A percentile compares a stretch with the other conserved stretches of the same genome.
These are phyloP conservation scores for Dendrolimus punctatus DNA, from an alignment of 1,140 invertebrate species.

Conservation along the genomic window DNA sequence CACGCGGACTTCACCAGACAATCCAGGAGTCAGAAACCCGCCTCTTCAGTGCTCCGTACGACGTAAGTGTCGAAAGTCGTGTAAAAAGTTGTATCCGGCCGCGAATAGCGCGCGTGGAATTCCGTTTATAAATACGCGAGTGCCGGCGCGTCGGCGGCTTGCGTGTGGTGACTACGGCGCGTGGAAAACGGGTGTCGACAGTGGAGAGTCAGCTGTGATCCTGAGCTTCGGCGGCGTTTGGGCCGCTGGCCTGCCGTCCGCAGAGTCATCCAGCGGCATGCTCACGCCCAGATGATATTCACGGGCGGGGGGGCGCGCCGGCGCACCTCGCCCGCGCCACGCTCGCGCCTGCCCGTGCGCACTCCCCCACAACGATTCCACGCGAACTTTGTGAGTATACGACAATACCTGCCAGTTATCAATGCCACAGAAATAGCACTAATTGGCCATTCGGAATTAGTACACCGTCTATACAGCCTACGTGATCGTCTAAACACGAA, in stretches of 20 bases:
- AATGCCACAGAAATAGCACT: no score
- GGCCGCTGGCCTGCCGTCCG: constrained; percentile 5
- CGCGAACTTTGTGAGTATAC: constrained; percentile 44
- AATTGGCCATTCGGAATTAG: no score
- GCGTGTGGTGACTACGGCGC: constrained; percentile 10
- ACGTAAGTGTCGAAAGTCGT: constrained; percentile 69
- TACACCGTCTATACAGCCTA: no score
- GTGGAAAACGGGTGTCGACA: constrained; percentile 5
- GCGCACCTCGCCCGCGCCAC: constrained; percentile 37
- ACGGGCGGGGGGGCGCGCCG: constrained; percentile 59
- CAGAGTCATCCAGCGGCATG: constrained; percentile 14
- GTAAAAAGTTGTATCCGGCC: constrained; percentile 68
- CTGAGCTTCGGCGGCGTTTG: constrained; percentile 12
- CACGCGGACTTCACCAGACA: constrained; percentile 49
- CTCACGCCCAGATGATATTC: constrained; percentile 52
- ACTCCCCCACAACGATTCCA: constrained; percentile 41
- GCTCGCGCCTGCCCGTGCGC: constrained; percentile 40
- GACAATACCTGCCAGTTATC: no score
- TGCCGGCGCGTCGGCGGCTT: constrained; percentile 17
- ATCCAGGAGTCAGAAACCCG: constrained; percentile 32
- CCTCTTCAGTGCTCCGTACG: constrained; percentile 62
- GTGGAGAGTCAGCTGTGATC: constrained; percentile 15
- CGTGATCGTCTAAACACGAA: no score
- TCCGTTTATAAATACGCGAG: constrained; percentile 65
- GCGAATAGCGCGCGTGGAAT: constrained; percentile 54